phyloP scores from a whole-genome alignment of 1,140 invertebrate species.

The Macrotrachela quadricornifera region DNA sequence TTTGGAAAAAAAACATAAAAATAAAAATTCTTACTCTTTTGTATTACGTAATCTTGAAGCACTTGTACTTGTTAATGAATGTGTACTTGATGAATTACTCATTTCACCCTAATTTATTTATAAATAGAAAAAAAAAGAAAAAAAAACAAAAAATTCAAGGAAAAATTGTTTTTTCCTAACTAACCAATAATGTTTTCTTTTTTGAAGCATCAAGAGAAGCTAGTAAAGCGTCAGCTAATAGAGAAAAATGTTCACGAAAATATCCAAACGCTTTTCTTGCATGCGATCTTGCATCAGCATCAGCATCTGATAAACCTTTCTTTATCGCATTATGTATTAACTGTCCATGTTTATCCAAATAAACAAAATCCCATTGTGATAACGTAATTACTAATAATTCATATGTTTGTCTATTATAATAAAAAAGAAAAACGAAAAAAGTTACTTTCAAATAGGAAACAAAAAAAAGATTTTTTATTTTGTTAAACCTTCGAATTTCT shows the following conservation, averaged over 20 bases:
- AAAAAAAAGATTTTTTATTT: too few species aligned
- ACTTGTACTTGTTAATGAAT: conserved; percentile 23
- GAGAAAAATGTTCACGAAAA: conserved; percentile 69
- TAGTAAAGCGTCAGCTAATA: conserved; percentile 61
- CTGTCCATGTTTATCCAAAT: conserved; percentile 56
- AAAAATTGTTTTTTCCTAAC: conserved; percentile 29
- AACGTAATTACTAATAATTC: conserved; percentile 65
- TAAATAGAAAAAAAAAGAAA: conserved; percentile 11
- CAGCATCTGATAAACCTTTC: conserved; percentile 70
- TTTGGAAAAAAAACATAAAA: too few species aligned
- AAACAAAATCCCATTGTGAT: conserved; percentile 55
- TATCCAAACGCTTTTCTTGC: conserved; percentile 53
- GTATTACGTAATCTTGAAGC: not conserved
- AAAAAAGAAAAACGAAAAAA: not conserved
- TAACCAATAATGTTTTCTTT: conserved; percentile 35
- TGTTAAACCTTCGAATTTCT: conserved; percentile 48
- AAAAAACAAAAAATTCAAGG: conserved; percentile 14
- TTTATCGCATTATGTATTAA: conserved; percentile 61
- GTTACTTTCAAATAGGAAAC: too few species aligned
- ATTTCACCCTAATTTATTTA: conserved; percentile 19
- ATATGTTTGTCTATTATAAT: conserved; percentile 39
- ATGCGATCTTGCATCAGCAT: conserved; percentile 51
- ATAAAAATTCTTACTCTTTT: not conserved
- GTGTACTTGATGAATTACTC: conserved; percentile 30
- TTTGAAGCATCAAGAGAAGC: conserved; percentile 58